Base-by-base conservation (phyloP, 2,888 invertebrate genomes). In the Drosophila mulleri region DNA sequence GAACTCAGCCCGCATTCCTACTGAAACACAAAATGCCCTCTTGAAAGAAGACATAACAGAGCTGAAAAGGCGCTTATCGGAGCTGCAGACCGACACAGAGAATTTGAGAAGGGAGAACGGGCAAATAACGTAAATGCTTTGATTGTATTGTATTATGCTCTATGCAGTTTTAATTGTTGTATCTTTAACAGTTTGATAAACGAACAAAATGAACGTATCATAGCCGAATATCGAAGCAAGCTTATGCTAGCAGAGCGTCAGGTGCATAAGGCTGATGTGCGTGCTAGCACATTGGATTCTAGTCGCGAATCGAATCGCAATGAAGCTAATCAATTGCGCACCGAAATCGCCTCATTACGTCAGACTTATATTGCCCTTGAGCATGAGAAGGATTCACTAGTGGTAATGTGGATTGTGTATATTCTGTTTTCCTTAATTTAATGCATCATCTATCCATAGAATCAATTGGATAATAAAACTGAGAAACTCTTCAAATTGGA, bases 141-240 rank as follows among this genome's bases (percentile, higher is more conserved):
- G 9, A 9, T 47, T 14, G 23, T 11, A 37, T 41, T 58, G 39
- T 59, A 48, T 68, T 93, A 45, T 14, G 8, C 1, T 44, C 9
- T 59, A 8, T 3, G 1, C 11, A 3, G 16, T 7, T 5, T 18
- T 3, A 29, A 9, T 29, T 5, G 54, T 39, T 39, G 14, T n/a
- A 12, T 14, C 1, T 23, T 20, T 7, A 6, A 26, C 63, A 97
- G 96, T 92, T 94, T 95, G 76, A 93, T 96, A 56, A 96, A 97
- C 87, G 94, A 96, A 83, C 96, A 97, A 93, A 96, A 96, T 6
- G 96, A 97, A 92, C 94, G 95, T 84, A 95, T 96, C 50, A 94
- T 96, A 69, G 94, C 94, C 62, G 96, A 96, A 78, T 94, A 95
- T 64, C 96, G 96, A 91, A 94, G 94, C 90, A 95, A 96, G 91